These are phyloP conservation scores for Tauraco hartlaubi DNA, from an alignment of 2,797 vertebrate species.

Conservation along the genomic window DNA sequence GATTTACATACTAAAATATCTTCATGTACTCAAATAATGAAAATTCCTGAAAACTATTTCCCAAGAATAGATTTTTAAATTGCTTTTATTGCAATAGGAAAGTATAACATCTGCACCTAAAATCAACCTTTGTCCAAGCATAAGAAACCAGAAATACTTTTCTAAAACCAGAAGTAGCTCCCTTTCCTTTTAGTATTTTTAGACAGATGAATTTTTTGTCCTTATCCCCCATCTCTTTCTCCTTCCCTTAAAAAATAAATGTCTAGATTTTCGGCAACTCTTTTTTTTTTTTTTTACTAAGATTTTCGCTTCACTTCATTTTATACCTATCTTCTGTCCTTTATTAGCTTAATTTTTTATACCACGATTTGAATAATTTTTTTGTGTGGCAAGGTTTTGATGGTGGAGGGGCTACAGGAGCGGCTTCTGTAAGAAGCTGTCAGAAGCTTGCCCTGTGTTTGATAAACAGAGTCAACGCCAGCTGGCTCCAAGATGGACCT, in stretches of 20 bases:
- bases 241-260: not conserved
- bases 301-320: not conserved
- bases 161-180: slow-evolving; percentile 17
- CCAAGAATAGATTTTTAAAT: slow-evolving; percentile 63
- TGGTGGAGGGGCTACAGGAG: accelerated
- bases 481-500: accelerated
- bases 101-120: slow-evolving; percentile 57
- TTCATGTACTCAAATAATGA: slow-evolving; percentile 64
- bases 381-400: not conserved
- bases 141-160: slow-evolving; percentile 31
- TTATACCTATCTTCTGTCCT: not conserved
- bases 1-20: slow-evolving; percentile 61
- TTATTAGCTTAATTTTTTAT: not conserved
- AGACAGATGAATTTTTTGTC: not conserved
- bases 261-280: not conserved
- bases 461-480: not conserved
- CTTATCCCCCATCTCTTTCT: not conserved
- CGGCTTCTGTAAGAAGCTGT: not conserved
- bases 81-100: slow-evolving; percentile 22
- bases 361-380: not conserved
- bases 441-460: accelerated
- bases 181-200: not conserved
- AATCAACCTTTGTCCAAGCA: slow-evolving; percentile 51
- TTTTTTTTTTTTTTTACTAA: not conserved
- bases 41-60: slow-evolving; percentile 61